Evolutionary conservation across 2,888 invertebrate species (phyloP), one percentile per base, ranked within the genome.

Genomic region (Macrosiphum euphorbiae): DNA sequence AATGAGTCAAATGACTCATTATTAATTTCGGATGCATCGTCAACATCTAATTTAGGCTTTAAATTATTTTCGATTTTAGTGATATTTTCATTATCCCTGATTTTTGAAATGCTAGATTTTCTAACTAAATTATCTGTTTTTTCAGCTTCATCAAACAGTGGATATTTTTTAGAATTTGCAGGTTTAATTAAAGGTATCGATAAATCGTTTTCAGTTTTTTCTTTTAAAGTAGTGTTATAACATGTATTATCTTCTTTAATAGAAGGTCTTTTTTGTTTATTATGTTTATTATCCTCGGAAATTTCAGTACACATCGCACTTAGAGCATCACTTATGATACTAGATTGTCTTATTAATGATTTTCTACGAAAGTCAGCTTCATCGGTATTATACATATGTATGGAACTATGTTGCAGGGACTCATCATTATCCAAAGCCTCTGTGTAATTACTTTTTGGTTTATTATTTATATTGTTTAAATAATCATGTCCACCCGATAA

Each of bases 341-440:
- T 92, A 52, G 92, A 92, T 44, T 92, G 92, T 78, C 52, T 41
- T 52, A 92, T 92, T 78, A 92, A 92, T 88, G 92, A 92, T 88
- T 88, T 92, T 88, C 92, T 92, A 61, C 92, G 67, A 50, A 28
- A 20, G 16, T 92, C 92, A 0, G 87, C 87, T 0, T 92, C 92
- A 26, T 91, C 91, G 4, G 20, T 3, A 11, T 85, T 91, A 28
- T 28, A 55, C 44, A 52, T 55, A 0, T 78, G 41, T 55, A 91
- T 20, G 10, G 52, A 24, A 85, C 28, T 85, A 41, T 10, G n/a
- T 85, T 85, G n/a, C 1, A 58, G 84, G 52, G 52, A 26, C 7
- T 85, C 24, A 85, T 44, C 41, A 28, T 16, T 55, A 1, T 28
- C 44, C 7, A 5, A 13, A 85, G 0, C 52, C 20, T 84, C 55